Evolutionary conservation across 1,140 invertebrate species (phyloP).

Genomic region (Odontomachus brunneus): DNA sequence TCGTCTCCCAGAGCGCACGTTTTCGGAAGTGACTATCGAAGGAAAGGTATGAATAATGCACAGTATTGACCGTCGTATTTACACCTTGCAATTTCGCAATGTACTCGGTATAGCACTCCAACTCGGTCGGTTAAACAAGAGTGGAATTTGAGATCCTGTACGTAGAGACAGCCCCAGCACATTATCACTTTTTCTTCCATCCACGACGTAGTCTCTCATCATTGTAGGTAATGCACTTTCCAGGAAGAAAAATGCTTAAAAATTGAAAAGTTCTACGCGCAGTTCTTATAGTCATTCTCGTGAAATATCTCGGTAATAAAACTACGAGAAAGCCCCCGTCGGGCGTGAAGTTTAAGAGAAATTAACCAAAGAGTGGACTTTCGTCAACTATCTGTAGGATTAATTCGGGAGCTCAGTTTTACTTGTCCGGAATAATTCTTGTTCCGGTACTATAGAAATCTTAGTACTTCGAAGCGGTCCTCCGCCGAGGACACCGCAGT

Average conservation of each 20-base stretch:
- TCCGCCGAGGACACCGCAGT: background rate
- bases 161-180: background rate
- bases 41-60: conserved; percentile 50
- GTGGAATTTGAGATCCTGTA: conserved; percentile 16
- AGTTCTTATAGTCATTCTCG: background rate
- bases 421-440: background rate
- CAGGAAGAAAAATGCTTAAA: background rate
- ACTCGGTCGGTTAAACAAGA: background rate
- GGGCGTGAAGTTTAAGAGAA: background rate
- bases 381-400: background rate
- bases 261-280: too few relatives aligned
- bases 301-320: background rate
- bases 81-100: conserved; percentile 28
- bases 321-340: background rate
- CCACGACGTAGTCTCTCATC: background rate
- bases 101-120: background rate
- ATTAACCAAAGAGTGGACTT: background rate
- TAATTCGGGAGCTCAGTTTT: background rate
- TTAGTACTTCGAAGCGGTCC: too few relatives aligned
- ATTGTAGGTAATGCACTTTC: background rate
- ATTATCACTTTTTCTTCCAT: background rate
- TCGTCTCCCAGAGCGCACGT: conserved; percentile 17
- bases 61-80: conserved; percentile 38
- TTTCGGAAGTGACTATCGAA: conserved; percentile 39
- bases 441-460: too few relatives aligned